phyloP scores from a whole-genome alignment of 2,888 invertebrate genomes.

The Timema cristinae region DNA sequence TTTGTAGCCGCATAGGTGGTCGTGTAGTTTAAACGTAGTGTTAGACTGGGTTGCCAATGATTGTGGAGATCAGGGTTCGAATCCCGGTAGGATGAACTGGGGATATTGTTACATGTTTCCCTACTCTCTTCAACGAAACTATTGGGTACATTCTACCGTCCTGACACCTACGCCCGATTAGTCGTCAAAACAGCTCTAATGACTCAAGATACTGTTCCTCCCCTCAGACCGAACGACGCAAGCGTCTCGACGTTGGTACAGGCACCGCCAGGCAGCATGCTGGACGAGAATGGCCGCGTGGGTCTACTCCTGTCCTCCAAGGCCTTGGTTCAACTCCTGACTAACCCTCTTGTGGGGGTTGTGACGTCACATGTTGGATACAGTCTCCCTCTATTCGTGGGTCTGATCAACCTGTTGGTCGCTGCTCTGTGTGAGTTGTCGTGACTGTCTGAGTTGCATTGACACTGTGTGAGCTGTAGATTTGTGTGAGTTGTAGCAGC shows the following conservation, averaged over 20 bases:
- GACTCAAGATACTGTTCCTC: too few relatives aligned
- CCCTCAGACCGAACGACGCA: too few relatives aligned
- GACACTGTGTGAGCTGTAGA: too few relatives aligned
- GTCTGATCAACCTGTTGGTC: constrained; percentile 62
- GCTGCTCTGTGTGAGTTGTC: constrained; percentile 63
- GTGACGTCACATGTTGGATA: constrained; percentile 63
- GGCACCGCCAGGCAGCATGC: constrained; percentile 39
- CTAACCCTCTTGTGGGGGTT: constrained; percentile 71
- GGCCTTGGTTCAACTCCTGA: constrained; percentile 72
- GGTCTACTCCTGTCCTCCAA: constrained; percentile 70
- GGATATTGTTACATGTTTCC: not conserved
- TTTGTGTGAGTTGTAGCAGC: too few relatives aligned
- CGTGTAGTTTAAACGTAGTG: too few relatives aligned
- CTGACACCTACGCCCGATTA: too few relatives aligned
- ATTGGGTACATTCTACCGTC: not conserved
- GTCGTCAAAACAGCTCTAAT: too few relatives aligned
- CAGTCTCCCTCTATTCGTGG: constrained; percentile 62
- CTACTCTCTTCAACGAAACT: not conserved
- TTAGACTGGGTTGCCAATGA: too few relatives aligned
- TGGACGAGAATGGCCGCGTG: constrained; percentile 62
- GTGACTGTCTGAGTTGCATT: not conserved
- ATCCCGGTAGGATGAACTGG: too few relatives aligned
- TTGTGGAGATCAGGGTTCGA: too few relatives aligned
- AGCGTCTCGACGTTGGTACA: not conserved
- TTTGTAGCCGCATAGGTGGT: too few relatives aligned